phyloP scores from a whole-genome alignment of 2,113 vertebrate species.

The Tapirus terrestris region DNA sequence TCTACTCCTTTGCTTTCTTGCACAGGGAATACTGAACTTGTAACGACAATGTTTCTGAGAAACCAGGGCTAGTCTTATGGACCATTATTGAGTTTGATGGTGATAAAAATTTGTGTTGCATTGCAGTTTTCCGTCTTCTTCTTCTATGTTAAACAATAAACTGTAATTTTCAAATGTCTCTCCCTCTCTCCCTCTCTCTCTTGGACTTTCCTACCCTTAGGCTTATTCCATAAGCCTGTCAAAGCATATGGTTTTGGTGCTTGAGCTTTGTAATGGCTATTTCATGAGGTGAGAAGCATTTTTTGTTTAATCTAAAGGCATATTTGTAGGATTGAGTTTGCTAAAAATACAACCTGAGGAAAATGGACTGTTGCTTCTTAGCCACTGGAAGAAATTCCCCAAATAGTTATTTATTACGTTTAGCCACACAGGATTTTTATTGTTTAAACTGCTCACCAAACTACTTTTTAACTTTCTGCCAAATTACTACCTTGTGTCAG shows the following conservation, averaged over 20 bases:
- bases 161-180: not conserved
- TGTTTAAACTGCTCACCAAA: not conserved
- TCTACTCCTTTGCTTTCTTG: not conserved
- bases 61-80: not conserved
- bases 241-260: not conserved
- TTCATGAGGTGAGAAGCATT: not conserved
- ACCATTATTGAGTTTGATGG: not conserved
- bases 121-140: not conserved
- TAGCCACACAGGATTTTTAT: not conserved
- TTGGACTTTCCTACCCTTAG: not conserved
- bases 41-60: not conserved
- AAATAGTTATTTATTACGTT: constrained; percentile 24
- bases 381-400: not conserved
- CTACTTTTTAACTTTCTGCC: not conserved
- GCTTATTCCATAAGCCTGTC: not conserved
- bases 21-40: not conserved
- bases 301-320: constrained; percentile 3
- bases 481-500: not conserved
- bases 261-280: not conserved
- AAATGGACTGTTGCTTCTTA: not conserved
- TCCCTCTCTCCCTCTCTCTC: not conserved
- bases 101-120: not conserved
- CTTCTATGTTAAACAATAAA: not conserved
- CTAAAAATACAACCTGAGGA: not conserved
- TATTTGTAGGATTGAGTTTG: not conserved